Conservation (phyloP, 2,113 vertebrate genomes). For the Nesospiza acunhae region DNA sequence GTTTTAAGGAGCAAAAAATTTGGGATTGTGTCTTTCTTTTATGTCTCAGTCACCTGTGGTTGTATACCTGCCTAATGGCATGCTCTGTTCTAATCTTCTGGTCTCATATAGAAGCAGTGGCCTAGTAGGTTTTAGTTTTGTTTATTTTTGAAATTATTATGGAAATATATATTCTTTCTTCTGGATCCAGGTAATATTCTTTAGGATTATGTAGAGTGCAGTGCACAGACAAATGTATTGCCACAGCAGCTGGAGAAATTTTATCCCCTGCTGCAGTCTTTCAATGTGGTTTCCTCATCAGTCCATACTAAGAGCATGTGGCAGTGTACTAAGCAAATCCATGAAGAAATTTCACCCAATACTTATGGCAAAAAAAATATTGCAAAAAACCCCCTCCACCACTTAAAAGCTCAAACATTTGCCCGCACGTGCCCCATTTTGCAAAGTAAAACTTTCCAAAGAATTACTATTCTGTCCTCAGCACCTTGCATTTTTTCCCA, state of each 20-base stretch:
- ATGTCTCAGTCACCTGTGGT: not conserved
- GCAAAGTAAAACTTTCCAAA: not conserved
- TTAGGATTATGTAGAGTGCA: not conserved
- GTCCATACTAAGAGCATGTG: not conserved
- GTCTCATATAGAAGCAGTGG: not conserved
- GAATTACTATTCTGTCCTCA: not conserved
- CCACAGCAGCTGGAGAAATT: constrained; percentile 4
- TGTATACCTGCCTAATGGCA: not conserved
- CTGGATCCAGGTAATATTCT: not conserved
- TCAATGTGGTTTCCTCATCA: constrained; percentile 42
- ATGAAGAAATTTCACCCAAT: not conserved
- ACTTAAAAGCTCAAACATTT: not conserved
- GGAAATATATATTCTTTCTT: not conserved
- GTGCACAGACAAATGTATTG: not conserved
- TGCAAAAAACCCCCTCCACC: not conserved
- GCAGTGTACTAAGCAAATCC: not conserved
- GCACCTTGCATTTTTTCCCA: not conserved
- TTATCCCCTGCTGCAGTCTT: not conserved
- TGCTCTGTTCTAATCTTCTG: not conserved
- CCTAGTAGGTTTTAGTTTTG: not conserved
- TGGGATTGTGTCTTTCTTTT: not conserved
- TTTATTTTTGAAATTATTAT: not conserved
- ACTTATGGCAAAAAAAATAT: not conserved
- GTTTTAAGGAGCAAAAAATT: not conserved
- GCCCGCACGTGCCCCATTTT: not conserved